These are phyloP conservation scores for Spodoptera picta DNA, from an alignment of 2,888 invertebrate species.

Conservation along the genomic window DNA sequence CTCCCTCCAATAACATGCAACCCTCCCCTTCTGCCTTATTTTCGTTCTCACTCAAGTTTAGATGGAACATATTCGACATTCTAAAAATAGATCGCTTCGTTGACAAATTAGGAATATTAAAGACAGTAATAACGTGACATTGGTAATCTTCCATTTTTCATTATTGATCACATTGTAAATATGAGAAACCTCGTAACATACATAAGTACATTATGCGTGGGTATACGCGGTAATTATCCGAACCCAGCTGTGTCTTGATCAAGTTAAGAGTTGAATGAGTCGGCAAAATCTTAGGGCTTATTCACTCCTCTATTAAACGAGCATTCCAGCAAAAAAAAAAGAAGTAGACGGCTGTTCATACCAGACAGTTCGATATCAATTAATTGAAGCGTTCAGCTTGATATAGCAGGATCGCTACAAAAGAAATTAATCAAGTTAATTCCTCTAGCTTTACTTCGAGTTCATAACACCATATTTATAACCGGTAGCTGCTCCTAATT, in stretches of 20 bases:
- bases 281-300: conserved; percentile 27
- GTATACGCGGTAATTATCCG: conserved; percentile 18
- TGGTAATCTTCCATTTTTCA: conserved; percentile 12
- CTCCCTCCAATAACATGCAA: conserved; percentile 26
- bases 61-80: conserved; percentile 13
- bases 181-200: no score
- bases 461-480: conserved; percentile 45
- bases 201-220: no score
- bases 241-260: conserved; percentile 5
- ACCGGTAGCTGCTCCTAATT: conserved; percentile 50
- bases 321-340: conserved; percentile 18
- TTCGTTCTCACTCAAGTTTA: conserved; percentile 12
- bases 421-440: conserved; percentile 52
- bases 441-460: conserved; percentile 29
- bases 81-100: conserved; percentile 24
- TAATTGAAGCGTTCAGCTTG: conserved; percentile 38
- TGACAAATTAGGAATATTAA: conserved; percentile 9
- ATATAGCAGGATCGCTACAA: conserved; percentile 49
- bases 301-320: conserved; percentile 29
- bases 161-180: conserved; percentile 19
- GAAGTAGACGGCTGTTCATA: conserved; percentile 24
- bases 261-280: conserved; percentile 31
- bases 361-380: conserved; percentile 47
- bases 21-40: conserved; percentile 8
- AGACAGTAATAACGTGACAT: conserved; percentile 5